Conservation (phyloP, 2,113 vertebrate genomes). For the Chaenocephalus aceratus region DNA sequence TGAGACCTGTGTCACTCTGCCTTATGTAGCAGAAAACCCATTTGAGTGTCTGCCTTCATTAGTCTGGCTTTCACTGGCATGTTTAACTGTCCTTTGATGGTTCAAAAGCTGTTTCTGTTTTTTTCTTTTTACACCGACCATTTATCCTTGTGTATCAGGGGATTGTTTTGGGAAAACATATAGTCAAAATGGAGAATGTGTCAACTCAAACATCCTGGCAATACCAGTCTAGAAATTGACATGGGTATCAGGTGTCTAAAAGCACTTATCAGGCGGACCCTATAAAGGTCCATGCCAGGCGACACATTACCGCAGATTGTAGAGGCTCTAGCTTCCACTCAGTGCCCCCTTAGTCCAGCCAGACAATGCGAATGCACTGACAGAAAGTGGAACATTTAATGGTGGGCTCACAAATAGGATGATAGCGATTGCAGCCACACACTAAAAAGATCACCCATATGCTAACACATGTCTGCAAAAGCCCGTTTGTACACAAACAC, state of each 20-base stretch:
- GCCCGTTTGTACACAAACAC: conserved; percentile 20
- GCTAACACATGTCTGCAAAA: conserved; percentile 14
- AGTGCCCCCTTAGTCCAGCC: conserved; percentile 3
- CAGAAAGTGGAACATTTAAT: conserved; percentile 30
- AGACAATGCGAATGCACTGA: conserved; percentile 19
- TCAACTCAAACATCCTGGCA: conserved; percentile 20
- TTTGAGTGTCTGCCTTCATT: conserved; percentile 40
- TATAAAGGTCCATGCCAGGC: conserved; percentile 21
- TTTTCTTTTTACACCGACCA: not conserved
- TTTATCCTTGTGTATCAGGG: conserved; percentile 11
- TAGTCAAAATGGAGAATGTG: conserved; percentile 12
- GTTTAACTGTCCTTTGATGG: conserved; percentile 40
- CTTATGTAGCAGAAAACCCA: conserved; percentile 41
- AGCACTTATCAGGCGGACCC: conserved; percentile 36
- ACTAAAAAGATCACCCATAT: conserved; percentile 21
- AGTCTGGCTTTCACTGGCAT: conserved; percentile 42
- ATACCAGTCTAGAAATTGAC: conserved; percentile 34
- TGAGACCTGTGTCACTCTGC: conserved; percentile 43
- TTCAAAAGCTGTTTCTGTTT: conserved; percentile 28
- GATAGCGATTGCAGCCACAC: conserved; percentile 26
- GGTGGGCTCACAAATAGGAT: conserved; percentile 28
- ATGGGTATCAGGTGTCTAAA: conserved; percentile 37
- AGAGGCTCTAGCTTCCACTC: conserved; percentile 30
- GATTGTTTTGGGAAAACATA: not conserved
- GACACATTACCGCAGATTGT: conserved; percentile 48